These are phyloP conservation scores for Nanger granti DNA, from an alignment of 2,113 vertebrate species.

Conservation along the genomic window DNA sequence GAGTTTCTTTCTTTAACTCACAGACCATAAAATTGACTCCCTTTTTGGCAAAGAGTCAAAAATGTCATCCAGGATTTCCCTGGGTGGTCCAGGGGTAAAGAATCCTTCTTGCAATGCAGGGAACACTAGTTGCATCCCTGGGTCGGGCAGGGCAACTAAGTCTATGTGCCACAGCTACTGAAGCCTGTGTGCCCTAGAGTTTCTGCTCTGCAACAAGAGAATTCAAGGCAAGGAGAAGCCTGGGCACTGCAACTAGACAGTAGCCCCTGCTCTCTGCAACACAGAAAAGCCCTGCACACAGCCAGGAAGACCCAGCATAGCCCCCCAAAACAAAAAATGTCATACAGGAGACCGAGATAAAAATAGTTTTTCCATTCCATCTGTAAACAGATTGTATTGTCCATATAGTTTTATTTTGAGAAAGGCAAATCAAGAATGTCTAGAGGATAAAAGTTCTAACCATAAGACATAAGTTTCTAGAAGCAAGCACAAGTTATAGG, in stretches of 20 bases:
- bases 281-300: neutral
- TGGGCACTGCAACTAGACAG: neutral
- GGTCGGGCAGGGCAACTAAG: neutral
- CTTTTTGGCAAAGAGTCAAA: neutral
- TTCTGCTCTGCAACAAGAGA: neutral
- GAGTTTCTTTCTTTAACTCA: neutral
- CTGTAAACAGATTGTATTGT: neutral
- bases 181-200: neutral
- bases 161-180: neutral
- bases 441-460: neutral
- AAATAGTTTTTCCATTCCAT: neutral
- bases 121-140: neutral
- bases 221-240: neutral
- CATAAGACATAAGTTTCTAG: neutral
- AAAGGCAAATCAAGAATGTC: neutral
- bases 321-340: neutral
- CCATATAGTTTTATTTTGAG: neutral
- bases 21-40: neutral
- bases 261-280: neutral
- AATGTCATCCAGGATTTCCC: neutral
- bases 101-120: neutral
- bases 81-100: neutral
- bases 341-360: neutral
- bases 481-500: neutral
- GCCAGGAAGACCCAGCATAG: neutral